Base-by-base conservation (phyloP, 1,140 invertebrate species). In the Saxidomus purpurata region DNA sequence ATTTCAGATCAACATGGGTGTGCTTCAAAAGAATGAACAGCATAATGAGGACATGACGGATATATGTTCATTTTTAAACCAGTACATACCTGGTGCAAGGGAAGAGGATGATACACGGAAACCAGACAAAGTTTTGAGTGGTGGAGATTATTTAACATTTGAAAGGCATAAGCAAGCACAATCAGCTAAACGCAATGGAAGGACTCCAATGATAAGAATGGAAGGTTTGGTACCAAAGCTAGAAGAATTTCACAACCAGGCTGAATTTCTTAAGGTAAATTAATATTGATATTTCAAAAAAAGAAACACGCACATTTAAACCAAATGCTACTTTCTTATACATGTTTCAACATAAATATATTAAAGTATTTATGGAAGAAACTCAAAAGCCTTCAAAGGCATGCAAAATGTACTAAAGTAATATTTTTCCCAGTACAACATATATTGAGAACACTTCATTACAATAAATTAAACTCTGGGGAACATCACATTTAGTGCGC, bases 211-310 rank as follows among this genome's bases (percentile, higher is more conserved):
- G 17, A 3, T 34, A 25, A 67, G 25, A 19, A 31, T 67, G 28
- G 61, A 67, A 36, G 61, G 61, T 4, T n/a, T 67, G 4, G 28
- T 67, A 6, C 28, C 61, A 9, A 67, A 67, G 17, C 15, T 67
- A 25, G 61, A 67, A 31, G 61, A 67, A 31, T 67, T 67, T 31
- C 61, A 67, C 28, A 67, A 67, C n/a, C 61, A 67, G 61, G 61
- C 61, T n/a, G 55, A 61, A 61, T 61, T 61, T 61, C 55, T 61
- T 19, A 9, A n/a, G 55, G 55, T 61, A n/a, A n/a, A n/a, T n/a
- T n/a, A n/a, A n/a, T n/a, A n/a, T n/a, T n/a, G n/a, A 11, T 9
- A 11, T 11, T 22, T 11, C 22, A 22, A 52, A 22, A 52, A 9
- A 52, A 52, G 9, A 52, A 9, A 52, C 9, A 52, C 22, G 9